Evolutionary conservation across 2,888 invertebrate genomes (phyloP).

Genomic region (Allophyes oxyacanthae): DNA sequence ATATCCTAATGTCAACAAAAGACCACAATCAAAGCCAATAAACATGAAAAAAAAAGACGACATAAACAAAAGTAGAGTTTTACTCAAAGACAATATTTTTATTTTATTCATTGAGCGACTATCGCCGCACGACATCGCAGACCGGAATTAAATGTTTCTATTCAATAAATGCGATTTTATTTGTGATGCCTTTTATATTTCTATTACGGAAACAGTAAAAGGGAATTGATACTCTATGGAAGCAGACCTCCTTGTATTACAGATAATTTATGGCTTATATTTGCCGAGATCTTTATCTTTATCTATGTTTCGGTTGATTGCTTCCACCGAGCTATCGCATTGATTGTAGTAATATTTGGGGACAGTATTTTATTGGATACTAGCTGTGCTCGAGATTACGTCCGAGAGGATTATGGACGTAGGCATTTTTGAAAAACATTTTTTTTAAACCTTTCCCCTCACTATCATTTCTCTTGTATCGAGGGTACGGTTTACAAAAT

Average conservation of each 20-base stretch:
- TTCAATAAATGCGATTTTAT: constrained; percentile 80
- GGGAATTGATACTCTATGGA: constrained; percentile 70
- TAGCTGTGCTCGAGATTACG: too few species aligned
- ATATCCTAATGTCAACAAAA: constrained; percentile 9
- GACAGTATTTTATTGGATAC: constrained; percentile 38
- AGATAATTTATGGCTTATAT: constrained; percentile 78
- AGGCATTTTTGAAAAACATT: too few species aligned
- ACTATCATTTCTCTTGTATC: too few species aligned
- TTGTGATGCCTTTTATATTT: constrained; percentile 79
- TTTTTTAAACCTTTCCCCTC: too few species aligned
- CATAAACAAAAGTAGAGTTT: constrained; percentile 42
- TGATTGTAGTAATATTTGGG: constrained; percentile 53
- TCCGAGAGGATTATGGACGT: too few species aligned
- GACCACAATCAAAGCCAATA: constrained; percentile 6
- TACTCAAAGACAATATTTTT: constrained; percentile 69
- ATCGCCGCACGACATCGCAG: constrained; percentile 67
- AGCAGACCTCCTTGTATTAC: constrained; percentile 65
- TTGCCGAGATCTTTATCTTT: constrained; percentile 79
- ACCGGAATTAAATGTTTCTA: constrained; percentile 73
- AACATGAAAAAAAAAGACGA: constrained; percentile 21
- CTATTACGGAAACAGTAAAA: constrained; percentile 76
- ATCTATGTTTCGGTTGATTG: constrained; percentile 72
- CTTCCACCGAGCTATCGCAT: constrained; percentile 57
- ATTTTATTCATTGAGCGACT: constrained; percentile 76
- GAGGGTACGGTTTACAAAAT: too few species aligned